Evolutionary conservation across 2,113 vertebrate species (phyloP).

Genomic region (Vanacampus margaritifer): DNA sequence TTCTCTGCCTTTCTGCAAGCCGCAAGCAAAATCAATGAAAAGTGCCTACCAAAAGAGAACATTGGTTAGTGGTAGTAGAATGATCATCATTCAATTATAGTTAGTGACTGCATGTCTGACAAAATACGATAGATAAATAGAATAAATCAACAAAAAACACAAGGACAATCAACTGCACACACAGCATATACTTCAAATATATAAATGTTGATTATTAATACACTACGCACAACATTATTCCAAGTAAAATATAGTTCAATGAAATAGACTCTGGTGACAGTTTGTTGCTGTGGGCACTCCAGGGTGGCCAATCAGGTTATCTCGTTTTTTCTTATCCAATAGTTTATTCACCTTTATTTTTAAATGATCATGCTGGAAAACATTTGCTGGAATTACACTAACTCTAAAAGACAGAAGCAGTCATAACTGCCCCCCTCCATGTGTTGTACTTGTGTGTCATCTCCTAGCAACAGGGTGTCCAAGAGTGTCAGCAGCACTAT

Average conservation of each 20-base stretch:
- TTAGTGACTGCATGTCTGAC: no score
- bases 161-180: no score
- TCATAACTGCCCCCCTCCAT: neutral
- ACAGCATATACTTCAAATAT: no score
- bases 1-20: constrained; percentile 51
- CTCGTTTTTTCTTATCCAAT: neutral
- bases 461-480: constrained; percentile 52
- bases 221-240: no score
- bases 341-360: constrained; percentile 60
- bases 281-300: no score
- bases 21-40: constrained; percentile 70
- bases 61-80: neutral
- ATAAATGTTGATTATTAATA: no score
- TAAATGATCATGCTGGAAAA: constrained; percentile 72
- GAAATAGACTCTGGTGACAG: no score
- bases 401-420: neutral
- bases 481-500: neutral
- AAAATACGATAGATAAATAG: no score
- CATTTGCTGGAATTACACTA: constrained; percentile 43
- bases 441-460: constrained; percentile 37
- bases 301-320: no score
- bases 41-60: constrained; percentile 58
- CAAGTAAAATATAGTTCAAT: no score
- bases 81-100: neutral
- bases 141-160: no score